These are phyloP conservation scores for Epizoanthus fatuus DNA, from an alignment of 92 coral and sea anemone species.

Conservation along the genomic window DNA sequence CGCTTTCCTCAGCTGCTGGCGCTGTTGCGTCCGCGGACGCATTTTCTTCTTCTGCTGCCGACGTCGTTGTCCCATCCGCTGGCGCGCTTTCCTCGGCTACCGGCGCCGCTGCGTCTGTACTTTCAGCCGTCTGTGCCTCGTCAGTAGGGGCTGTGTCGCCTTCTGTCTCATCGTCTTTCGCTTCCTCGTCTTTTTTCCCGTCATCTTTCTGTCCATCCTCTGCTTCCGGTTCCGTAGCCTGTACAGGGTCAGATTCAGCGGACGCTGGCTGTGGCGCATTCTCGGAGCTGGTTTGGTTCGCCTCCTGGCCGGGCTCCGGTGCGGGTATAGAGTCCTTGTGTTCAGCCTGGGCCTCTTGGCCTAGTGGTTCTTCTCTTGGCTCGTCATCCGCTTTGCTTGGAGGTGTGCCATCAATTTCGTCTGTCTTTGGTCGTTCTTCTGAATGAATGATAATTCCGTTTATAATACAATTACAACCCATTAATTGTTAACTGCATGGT, in stretches of 20 bases:
- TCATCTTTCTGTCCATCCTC: slow-evolving; percentile 5
- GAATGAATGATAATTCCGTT: neutral
- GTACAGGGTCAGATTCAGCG: neutral
- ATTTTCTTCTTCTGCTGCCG: slow-evolving; percentile 39
- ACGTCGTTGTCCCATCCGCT: neutral
- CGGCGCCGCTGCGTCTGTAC: neutral
- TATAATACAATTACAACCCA: neutral
- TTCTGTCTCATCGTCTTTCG: slow-evolving; percentile 9
- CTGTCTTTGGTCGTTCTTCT: slow-evolving; percentile 30
- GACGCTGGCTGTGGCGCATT: neutral
- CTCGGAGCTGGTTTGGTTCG: neutral
- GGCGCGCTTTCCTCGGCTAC: slow-evolving; percentile 20
- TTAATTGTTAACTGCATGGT: neutral
- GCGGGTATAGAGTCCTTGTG: slow-evolving; percentile 64
- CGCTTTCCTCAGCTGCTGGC: slow-evolving; percentile 47
- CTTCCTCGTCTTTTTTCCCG: slow-evolving; percentile 17
- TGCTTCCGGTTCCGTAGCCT: slow-evolving; percentile 8
- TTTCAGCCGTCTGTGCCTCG: neutral
- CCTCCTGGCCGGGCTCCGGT: slow-evolving; percentile 27
- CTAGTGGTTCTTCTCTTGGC: slow-evolving; percentile 90
- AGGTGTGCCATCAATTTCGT: slow-evolving; percentile 24
- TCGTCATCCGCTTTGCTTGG: slow-evolving; percentile 60
- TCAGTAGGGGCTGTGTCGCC: neutral
- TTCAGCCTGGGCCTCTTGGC: slow-evolving; percentile 80
- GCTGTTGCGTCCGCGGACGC: slow-evolving; percentile 44